phyloP scores from a whole-genome alignment of 2,797 vertebrate species.

The Dromococcyx pavoninus region DNA sequence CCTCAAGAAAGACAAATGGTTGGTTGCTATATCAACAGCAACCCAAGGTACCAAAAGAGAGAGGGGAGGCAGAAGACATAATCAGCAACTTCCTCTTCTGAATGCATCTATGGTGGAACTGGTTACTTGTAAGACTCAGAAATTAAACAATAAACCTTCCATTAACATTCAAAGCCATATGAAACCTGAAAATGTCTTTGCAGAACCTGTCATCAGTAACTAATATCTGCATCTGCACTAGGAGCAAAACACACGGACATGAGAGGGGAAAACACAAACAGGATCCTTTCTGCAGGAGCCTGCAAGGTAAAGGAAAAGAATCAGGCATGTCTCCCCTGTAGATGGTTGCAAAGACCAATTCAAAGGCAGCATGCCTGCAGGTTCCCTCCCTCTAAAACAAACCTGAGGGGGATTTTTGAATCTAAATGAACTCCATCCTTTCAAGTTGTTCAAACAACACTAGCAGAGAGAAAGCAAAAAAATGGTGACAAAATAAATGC shows the following conservation, averaged over 20 bases:
- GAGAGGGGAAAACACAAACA: background rate
- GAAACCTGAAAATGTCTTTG: background rate
- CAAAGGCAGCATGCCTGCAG: background rate
- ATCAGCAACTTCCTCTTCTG: constrained; percentile 19
- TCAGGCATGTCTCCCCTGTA: rapidly evolving
- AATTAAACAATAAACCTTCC: constrained; percentile 20
- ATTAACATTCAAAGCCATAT: background rate
- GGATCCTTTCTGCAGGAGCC: background rate
- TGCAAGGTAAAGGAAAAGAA: background rate
- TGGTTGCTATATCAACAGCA: constrained; percentile 28
- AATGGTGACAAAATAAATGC: constrained; percentile 42
- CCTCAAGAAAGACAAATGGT: background rate
- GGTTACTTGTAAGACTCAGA: background rate
- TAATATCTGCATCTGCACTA: background rate
- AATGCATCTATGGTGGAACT: background rate
- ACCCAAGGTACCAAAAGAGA: background rate
- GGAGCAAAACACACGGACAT: background rate
- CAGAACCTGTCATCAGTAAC: constrained; percentile 1
- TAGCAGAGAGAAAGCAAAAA: constrained; percentile 2
- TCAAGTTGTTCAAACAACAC: constrained; percentile 54
- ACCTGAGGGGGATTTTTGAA: constrained; percentile 6
- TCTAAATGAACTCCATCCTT: constrained; percentile 49
- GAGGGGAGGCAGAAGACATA: background rate
- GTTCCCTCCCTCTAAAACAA: background rate
- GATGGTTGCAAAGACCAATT: background rate